Evolutionary conservation across 2,888 invertebrate species (phyloP), one percentile per base, ranked within the genome.

Genomic region (Fragum sueziense): DNA sequence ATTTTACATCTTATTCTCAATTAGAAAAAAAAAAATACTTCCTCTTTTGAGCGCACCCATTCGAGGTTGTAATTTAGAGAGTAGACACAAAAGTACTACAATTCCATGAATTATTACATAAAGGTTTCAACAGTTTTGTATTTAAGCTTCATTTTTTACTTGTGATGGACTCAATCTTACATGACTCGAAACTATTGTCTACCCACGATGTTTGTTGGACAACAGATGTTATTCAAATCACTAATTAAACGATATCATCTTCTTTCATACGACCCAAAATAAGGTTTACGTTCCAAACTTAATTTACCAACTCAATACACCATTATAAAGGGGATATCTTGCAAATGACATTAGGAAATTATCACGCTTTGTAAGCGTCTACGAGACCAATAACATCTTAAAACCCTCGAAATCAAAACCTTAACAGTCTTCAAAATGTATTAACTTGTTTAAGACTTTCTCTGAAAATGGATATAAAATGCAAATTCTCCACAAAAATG

Each of bases 341-440:
- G 61, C 61, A 33, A 61, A 61, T 61, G 61, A 61, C 61, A 61
- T 61, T 33, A 33, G 61, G 61, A 61, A 61, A 61, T 61, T 61
- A 61, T 29, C 57, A 57, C 57, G 29, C 57, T 57, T 61, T 61
- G 61, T 61, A 31, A 31, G 65, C 41, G 65, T 41, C 65, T 65
- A 27, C 37, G 11, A 27, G 65, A 37, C 65, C 27, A 41, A 65
- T 37, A 65, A 41, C 41, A 41, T 65, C 65, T 65, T n/a, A n/a
- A 41, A 65, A 65, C 65, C 6, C 41, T 14, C 4, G n/a, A 47
- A 47, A 47, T 47, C n/a, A 20, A 47, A 47, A 47, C 47, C 47
- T 47, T 47, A 20, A 4, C 47, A 47, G n/a, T 47, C 47, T 47
- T 4, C 14, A 9, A 47, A 14, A 47, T 20, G 47, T 47, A 47